These are phyloP conservation scores for Amphibalanus amphitrite DNA, from an alignment of 1,140 invertebrate genomes.

Conservation along the genomic window DNA sequence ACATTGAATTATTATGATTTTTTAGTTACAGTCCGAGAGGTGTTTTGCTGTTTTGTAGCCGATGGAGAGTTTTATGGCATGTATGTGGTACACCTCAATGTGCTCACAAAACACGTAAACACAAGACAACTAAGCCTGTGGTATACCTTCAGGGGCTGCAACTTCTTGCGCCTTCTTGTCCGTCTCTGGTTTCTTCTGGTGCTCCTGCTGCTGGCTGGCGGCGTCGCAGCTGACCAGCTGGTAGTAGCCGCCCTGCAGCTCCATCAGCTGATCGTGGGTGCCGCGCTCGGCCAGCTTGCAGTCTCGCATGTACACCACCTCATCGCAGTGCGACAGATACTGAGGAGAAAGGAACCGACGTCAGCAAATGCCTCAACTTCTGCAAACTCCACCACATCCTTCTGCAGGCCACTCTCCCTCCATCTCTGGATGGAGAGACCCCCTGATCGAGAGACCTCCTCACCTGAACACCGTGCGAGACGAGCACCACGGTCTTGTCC, in stretches of 20 bases:
- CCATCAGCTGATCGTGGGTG: slow-evolving; percentile 27
- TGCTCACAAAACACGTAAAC: too few relatives aligned
- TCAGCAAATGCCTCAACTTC: not conserved
- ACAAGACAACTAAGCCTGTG: too few relatives aligned
- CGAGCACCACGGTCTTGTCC: slow-evolving; percentile 45
- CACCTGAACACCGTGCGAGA: slow-evolving; percentile 22
- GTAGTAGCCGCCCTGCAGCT: slow-evolving; percentile 27
- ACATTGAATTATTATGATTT: too few relatives aligned
- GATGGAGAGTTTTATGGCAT: too few relatives aligned
- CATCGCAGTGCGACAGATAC: slow-evolving; percentile 30
- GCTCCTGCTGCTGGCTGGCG: slow-evolving; percentile 7
- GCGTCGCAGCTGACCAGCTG: slow-evolving; percentile 14
- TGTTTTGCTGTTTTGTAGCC: too few relatives aligned
- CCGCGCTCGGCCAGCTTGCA: slow-evolving; percentile 30
- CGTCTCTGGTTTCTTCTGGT: not conserved
- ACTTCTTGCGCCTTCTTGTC: not conserved
- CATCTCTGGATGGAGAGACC: slow-evolving; percentile 5
- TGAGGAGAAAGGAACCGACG: slow-evolving; percentile 5
- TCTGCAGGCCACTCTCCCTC: not conserved
- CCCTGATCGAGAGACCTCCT: slow-evolving; percentile 4
- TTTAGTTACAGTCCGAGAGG: too few relatives aligned
- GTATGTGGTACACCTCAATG: too few relatives aligned
- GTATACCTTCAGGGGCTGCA: too few relatives aligned
- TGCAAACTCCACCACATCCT: not conserved
- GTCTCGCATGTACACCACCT: slow-evolving; percentile 31